Evolutionary conservation across 1,140 invertebrate genomes (phyloP).

Genomic region (Trichonephila inaurata): DNA sequence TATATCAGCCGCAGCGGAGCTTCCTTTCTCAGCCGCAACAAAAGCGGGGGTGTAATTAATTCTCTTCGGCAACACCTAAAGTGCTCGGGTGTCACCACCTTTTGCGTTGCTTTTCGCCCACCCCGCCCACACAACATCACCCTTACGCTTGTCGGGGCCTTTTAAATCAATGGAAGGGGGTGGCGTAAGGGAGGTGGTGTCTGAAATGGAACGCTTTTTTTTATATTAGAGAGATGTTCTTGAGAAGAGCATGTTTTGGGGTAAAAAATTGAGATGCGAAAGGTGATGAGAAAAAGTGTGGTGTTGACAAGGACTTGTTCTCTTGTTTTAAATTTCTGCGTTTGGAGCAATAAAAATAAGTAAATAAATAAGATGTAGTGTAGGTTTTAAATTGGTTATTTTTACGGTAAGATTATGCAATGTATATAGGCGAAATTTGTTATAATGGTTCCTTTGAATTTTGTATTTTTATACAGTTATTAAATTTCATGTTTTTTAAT

Average conservation of each 20-base stretch:
- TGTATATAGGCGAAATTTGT: too few species aligned
- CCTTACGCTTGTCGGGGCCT: not conserved
- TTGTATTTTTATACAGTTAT: too few species aligned
- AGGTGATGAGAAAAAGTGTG: not conserved
- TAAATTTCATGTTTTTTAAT: too few species aligned
- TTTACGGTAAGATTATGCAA: too few species aligned
- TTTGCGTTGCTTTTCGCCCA: slow-evolving; percentile 37
- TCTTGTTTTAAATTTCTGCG: not conserved
- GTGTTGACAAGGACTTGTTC: slow-evolving; percentile 14
- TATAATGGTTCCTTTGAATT: too few species aligned
- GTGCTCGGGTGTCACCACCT: slow-evolving; percentile 65
- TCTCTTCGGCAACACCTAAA: slow-evolving; percentile 66
- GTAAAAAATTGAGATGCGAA: not conserved
- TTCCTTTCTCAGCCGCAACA: slow-evolving; percentile 45
- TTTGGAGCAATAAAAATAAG: too few species aligned
- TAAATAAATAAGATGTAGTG: too few species aligned
- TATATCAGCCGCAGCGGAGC: slow-evolving; percentile 59
- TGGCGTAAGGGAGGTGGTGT: not conserved
- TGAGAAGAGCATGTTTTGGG: not conserved
- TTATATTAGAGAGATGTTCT: not conserved
- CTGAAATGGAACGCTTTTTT: not conserved
- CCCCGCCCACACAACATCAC: too few species aligned
- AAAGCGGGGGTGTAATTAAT: slow-evolving; percentile 61
- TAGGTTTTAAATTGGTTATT: too few species aligned
- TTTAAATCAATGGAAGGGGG: slow-evolving; percentile 29